phyloP scores from a whole-genome alignment of 2,888 invertebrate genomes.

The Busseola fusca region DNA sequence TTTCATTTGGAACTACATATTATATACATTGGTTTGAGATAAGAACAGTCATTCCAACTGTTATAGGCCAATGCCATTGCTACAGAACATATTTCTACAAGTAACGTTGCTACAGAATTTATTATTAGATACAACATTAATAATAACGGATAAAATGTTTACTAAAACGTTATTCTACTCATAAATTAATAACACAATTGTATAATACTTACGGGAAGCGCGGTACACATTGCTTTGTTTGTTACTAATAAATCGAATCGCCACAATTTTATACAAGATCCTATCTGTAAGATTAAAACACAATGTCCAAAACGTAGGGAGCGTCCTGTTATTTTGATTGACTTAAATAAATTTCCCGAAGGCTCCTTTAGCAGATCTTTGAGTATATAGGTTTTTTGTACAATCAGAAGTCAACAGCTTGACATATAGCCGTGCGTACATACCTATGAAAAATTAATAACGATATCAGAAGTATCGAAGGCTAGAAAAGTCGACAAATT shows the following conservation, averaged over 20 bases:
- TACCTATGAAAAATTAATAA: background rate
- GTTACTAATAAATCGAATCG: conserved; percentile 54
- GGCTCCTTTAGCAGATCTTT: too few species aligned
- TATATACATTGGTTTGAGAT: conserved; percentile 46
- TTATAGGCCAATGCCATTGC: conserved; percentile 28
- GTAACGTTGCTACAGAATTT: conserved; percentile 28
- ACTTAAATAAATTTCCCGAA: background rate
- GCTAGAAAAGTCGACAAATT: conserved; percentile 10
- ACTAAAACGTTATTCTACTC: conserved; percentile 77
- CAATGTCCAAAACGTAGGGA: background rate
- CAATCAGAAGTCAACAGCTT: too few species aligned
- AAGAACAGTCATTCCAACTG: conserved; percentile 35
- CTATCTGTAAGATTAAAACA: conserved; percentile 21
- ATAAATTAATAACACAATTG: conserved; percentile 86
- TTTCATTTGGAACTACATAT: conserved; percentile 52
- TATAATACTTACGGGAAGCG: conserved; percentile 81
- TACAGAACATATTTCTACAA: background rate
- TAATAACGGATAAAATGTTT: conserved; percentile 68
- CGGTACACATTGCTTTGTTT: conserved; percentile 60
- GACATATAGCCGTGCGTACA: too few species aligned
- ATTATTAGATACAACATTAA: conserved; percentile 67
- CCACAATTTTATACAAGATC: conserved; percentile 4
- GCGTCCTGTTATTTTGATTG: background rate
- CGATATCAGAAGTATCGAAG: background rate
- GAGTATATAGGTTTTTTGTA: too few species aligned